Base-by-base conservation (phyloP, 2,797 vertebrate genomes). In the Lacerta bilineata region DNA sequence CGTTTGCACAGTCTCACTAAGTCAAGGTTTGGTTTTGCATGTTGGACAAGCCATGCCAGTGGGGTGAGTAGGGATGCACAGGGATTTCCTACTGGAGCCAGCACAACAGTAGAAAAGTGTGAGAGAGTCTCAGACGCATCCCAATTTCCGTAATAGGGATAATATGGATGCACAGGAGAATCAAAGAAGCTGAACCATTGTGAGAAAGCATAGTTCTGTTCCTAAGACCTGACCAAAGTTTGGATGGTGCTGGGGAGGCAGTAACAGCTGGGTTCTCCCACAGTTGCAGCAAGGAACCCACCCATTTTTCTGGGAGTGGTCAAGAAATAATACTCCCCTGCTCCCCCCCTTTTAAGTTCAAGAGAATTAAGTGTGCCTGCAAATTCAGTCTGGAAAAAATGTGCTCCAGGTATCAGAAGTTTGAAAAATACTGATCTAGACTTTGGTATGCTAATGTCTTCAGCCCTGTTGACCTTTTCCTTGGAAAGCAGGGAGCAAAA, bases 401-500 rank as follows among this genome's bases (percentile, higher is more conserved):
- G 23, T 27, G 39, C 8, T 18, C 23, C 33, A 27, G 23, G 41
- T 27, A 43, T 43, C 75, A 43, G 41, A 76, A 76, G 39, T 77
- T 27, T 77, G 39, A 25, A 39, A 77, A 77, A 77, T 43, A 77
- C 59, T 59, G 55, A 11, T 80, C 29, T 50, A 55, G 81, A 33
- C 61, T 64, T 64, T 18, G 64, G 4, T 69, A 71, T 68, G 33
- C 41, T 71, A 71, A 71, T 83, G 23, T 18, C 66, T 83, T 72
- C 27, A 5, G 2, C 46, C 43, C n/a, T 4, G 23, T 23, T 92
- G 89, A 93, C 86, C 92, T 95, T 91, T 94, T 92, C 75, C 87
- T 84, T 88, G 46, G 59, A 10, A 90, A 69, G 39, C n/a, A 85
- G 79, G 78, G 75, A 83, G 77, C 64, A 82, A 83, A 80, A 41